These are phyloP conservation scores for Apaloderma vittatum DNA, from an alignment of 2,113 vertebrate genomes.

Conservation along the genomic window DNA sequence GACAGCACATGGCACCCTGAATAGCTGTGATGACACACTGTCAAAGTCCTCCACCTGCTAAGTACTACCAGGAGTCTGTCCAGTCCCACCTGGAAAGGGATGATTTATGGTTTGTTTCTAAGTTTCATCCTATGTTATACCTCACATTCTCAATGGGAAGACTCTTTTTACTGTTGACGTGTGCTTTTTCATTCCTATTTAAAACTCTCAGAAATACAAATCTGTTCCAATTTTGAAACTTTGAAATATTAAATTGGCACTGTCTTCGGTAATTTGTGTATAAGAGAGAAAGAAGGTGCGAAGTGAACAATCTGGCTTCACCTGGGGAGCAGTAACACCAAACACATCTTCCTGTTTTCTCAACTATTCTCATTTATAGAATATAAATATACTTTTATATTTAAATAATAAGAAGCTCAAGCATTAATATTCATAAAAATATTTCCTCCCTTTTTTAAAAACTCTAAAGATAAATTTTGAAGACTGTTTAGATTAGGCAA, in stretches of 20 bases:
- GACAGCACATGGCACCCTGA: background rate
- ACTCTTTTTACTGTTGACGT: background rate
- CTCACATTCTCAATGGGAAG: background rate
- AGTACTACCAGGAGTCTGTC: background rate
- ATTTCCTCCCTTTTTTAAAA: background rate
- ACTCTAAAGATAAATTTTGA: background rate
- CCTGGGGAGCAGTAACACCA: background rate
- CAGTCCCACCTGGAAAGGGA: background rate
- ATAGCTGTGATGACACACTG: background rate
- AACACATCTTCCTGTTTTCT: background rate
- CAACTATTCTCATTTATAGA: background rate
- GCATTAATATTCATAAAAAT: background rate
- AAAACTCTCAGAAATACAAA: background rate
- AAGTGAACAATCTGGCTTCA: background rate
- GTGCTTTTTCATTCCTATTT: background rate
- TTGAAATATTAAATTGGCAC: background rate
- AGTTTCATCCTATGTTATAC: background rate
- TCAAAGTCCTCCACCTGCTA: background rate
- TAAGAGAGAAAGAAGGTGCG: background rate
- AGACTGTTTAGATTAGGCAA: background rate
- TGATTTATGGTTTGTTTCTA: background rate
- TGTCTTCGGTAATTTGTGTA: background rate
- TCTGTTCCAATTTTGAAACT: background rate
- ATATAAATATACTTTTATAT: background rate
- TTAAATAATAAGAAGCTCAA: background rate